Percentiles rank a stretch among this genome's conserved stretches.
phyloP scores from a whole-genome alignment of 2,797 vertebrate genomes.

The Crocodylus rhombifer region DNA sequence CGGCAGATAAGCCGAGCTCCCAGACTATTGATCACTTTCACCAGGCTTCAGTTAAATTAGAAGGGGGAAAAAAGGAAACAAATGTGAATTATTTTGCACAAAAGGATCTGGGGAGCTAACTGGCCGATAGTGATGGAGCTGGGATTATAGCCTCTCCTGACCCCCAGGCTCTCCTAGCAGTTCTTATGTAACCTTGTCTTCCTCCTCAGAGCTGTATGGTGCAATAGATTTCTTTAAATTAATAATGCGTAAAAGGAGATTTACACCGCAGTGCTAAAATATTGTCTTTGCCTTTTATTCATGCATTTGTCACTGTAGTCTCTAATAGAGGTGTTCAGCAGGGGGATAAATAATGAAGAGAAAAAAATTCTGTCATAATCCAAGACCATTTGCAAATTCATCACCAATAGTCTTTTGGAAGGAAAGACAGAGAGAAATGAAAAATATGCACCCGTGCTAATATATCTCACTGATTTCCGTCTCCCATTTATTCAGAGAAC shows the following conservation, averaged over 20 bases:
- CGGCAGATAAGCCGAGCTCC: not conserved
- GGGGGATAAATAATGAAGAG: slow-evolving; percentile 84
- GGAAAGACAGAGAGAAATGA: slow-evolving; percentile 73
- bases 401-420: slow-evolving; percentile 80
- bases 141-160: slow-evolving; percentile 59
- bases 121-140: accelerated
- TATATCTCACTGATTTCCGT: slow-evolving; percentile 83
- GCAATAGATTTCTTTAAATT: slow-evolving; percentile 82
- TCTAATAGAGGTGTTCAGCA: slow-evolving; percentile 78
- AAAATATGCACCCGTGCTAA: slow-evolving; percentile 59
- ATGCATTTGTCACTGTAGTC: slow-evolving; percentile 84
- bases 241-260: slow-evolving; percentile 84
- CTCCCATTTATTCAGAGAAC: slow-evolving; percentile 72
- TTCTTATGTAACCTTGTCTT: slow-evolving; percentile 61
- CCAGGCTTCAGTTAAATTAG: not conserved
- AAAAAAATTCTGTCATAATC: slow-evolving; percentile 80
- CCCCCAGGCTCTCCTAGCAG: slow-evolving; percentile 56
- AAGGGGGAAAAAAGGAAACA: accelerated
- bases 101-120: accelerated
- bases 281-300: slow-evolving; percentile 86
- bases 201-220: slow-evolving; percentile 68
- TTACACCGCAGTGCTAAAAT: slow-evolving; percentile 80
- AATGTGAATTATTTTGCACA: not conserved
- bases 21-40: not conserved
- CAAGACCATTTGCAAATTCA: slow-evolving; percentile 86